These are phyloP conservation scores for Maniola hyperantus DNA, from an alignment of 2,888 invertebrate species.

Conservation along the genomic window DNA sequence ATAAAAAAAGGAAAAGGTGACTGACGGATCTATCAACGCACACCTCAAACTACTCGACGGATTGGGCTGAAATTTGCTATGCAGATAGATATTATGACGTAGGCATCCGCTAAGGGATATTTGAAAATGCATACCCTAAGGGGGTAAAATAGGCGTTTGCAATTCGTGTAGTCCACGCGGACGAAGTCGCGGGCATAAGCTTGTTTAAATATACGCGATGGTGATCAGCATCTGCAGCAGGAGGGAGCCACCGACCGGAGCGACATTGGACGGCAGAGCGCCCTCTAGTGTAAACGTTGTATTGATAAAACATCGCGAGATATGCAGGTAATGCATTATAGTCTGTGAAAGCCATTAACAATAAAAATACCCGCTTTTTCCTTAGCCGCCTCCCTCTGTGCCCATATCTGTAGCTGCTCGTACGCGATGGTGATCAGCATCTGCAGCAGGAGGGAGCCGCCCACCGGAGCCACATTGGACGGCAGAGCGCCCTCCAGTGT, in stretches of 20 bases:
- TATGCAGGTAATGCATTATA: slow-evolving; percentile 50
- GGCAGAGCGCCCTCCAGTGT: slow-evolving; percentile 87
- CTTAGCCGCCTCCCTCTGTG: slow-evolving; percentile 61
- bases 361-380: slow-evolving; percentile 59
- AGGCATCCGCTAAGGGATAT: too few species aligned
- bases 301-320: slow-evolving; percentile 41
- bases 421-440: slow-evolving; percentile 87
- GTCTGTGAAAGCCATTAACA: background rate
- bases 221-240: slow-evolving; percentile 88
- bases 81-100: too few species aligned
- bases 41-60: too few species aligned
- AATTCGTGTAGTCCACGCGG: too few species aligned
- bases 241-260: slow-evolving; percentile 87
- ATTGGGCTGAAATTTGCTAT: too few species aligned
- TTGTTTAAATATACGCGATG: too few species aligned
- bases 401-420: slow-evolving; percentile 83
- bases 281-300: too few species aligned
- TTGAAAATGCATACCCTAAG: too few species aligned
- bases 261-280: slow-evolving; percentile 83
- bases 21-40: too few species aligned
- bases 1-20: too few species aligned
- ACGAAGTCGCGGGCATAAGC: too few species aligned
- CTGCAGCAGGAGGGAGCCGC: slow-evolving; percentile 88
- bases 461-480: slow-evolving; percentile 86
- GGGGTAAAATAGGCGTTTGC: too few species aligned